phyloP scores from a whole-genome alignment of 1,140 invertebrate genomes.

The Ylistrum balloti region DNA sequence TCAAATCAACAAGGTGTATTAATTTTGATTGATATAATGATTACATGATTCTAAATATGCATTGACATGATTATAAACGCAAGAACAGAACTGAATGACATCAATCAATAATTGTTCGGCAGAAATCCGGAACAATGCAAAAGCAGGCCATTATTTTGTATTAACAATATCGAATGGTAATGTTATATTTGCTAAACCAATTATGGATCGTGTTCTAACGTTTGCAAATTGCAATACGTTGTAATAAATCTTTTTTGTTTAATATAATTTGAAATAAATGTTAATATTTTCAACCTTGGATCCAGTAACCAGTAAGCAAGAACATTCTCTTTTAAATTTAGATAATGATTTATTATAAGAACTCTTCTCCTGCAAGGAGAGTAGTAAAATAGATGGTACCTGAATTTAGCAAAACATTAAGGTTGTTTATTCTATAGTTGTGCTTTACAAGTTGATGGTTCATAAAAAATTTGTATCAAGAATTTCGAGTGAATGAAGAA shows the following conservation, averaged over 20 bases:
- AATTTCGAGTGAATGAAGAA: not conserved
- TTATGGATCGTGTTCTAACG: no score
- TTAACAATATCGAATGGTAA: not conserved
- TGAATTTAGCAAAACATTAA: not conserved
- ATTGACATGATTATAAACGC: not conserved
- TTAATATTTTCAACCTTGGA: not conserved
- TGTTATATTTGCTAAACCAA: no score
- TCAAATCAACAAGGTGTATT: not conserved
- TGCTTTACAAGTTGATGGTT: not conserved
- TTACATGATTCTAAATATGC: not conserved
- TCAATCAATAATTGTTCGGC: not conserved
- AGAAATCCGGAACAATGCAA: not conserved
- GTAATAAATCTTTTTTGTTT: no score
- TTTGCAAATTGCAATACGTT: no score
- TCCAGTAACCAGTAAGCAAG: not conserved
- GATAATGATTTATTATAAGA: not conserved
- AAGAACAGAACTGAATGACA: not conserved
- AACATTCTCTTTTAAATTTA: not conserved
- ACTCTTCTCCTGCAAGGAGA: not conserved
- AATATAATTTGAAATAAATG: not conserved
- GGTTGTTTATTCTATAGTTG: not conserved
- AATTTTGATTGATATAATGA: not conserved
- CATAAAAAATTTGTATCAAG: not conserved
- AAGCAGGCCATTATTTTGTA: not conserved
- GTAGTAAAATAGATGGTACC: not conserved